Percentiles rank a stretch among this genome's conserved stretches.
These are phyloP conservation scores for Cotesia glomerata DNA, from an alignment of 1,140 invertebrate genomes.

Conservation along the genomic window DNA sequence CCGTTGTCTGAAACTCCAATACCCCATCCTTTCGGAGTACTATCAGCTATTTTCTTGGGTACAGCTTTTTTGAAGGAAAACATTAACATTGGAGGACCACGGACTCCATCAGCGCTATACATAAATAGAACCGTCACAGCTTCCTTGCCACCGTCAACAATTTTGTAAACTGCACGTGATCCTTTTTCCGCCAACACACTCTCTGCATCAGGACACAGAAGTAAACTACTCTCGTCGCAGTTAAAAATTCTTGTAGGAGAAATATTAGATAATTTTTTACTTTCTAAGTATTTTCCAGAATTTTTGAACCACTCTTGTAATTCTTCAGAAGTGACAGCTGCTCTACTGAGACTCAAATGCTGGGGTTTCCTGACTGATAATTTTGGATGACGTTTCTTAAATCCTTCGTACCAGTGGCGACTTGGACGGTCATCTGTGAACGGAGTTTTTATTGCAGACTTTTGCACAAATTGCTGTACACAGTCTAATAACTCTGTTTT, in stretches of 20 bases:
- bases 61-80: conserved; percentile 27
- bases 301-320: background rate
- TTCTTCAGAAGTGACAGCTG: background rate
- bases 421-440: background rate
- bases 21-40: too few relatives aligned
- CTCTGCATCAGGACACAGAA: conserved; percentile 43
- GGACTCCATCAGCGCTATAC: conserved; percentile 35
- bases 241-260: conserved; percentile 39
- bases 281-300: background rate
- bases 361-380: background rate
- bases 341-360: background rate
- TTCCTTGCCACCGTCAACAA: conserved; percentile 40
- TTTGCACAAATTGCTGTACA: too few relatives aligned
- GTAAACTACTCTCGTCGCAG: conserved; percentile 48
- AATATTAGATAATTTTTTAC: background rate
- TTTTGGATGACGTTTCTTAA: background rate
- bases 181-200: conserved; percentile 44
- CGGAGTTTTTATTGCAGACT: background rate
- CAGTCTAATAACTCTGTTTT: too few relatives aligned
- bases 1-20: too few relatives aligned
- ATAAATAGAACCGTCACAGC: conserved; percentile 40
- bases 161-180: conserved; percentile 45
- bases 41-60: too few relatives aligned
- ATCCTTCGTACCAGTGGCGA: background rate
- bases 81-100: conserved; percentile 40